Conservation (phyloP, 2,113 vertebrate species). For the Chauna torquata region DNA sequence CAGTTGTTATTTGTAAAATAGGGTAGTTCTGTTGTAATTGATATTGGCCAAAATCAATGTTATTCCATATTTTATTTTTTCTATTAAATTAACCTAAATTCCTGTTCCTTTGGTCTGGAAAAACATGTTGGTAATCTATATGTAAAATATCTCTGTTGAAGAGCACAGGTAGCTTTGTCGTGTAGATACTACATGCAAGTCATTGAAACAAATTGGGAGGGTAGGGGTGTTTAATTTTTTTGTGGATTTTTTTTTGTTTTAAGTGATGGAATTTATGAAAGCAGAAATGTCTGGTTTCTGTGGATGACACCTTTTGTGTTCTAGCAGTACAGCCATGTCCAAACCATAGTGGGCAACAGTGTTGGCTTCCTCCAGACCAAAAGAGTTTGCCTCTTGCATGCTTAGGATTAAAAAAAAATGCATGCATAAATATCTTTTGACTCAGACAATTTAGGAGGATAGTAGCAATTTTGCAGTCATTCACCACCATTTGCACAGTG, state of each 20-base stretch:
- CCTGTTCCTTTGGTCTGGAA: constrained; percentile 78
- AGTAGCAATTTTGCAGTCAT: background rate
- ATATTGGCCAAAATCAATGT: constrained; percentile 84
- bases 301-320: background rate
- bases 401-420: background rate
- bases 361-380: background rate
- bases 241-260: background rate
- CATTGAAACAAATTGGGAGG: background rate
- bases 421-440: background rate
- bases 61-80: constrained; percentile 87
- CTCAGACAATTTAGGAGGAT: background rate
- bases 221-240: background rate
- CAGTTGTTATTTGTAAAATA: constrained; percentile 86
- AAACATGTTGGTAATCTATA: constrained; percentile 51
- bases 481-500: accelerated
- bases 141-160: constrained; percentile 21
- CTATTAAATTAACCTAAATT: constrained; percentile 86
- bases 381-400: background rate
- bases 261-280: background rate
- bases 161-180: background rate
- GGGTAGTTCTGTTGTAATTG: constrained; percentile 83
- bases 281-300: background rate
- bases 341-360: background rate
- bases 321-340: background rate
- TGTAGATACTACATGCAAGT: background rate